These are phyloP conservation scores for Calliphora vicina DNA, from an alignment of 1,140 invertebrate genomes.

Conservation along the genomic window DNA sequence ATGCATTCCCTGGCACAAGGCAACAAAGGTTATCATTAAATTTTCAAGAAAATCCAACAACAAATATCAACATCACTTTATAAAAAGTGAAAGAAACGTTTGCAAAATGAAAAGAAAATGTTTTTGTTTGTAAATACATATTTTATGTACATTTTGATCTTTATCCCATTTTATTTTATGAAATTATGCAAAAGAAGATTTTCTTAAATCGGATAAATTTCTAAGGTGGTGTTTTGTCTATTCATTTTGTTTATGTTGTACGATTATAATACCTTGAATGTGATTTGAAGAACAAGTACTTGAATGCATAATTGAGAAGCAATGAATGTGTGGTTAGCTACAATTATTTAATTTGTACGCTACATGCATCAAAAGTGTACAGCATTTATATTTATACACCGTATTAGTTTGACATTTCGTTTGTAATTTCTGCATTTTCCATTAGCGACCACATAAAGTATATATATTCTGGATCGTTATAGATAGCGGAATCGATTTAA, in stretches of 20 bases:
- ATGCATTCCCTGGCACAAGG: neutral
- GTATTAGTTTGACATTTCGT: too few relatives aligned
- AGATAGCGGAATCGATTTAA: too few relatives aligned
- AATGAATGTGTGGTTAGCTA: too few relatives aligned
- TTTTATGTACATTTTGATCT: neutral
- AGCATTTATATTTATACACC: too few relatives aligned
- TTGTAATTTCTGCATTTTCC: too few relatives aligned
- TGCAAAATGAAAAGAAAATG: neutral
- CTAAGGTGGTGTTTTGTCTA: neutral
- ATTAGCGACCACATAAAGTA: too few relatives aligned
- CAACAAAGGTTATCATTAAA: neutral
- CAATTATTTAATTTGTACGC: too few relatives aligned
- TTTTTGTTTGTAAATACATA: neutral
- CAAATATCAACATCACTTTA: neutral
- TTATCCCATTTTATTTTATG: neutral
- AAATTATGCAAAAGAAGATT: neutral
- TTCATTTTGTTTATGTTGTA: neutral
- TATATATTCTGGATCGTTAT: too few relatives aligned
- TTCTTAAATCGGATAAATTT: slow-evolving; percentile 3
- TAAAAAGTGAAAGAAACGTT: neutral
- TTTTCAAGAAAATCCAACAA: neutral
- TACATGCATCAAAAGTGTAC: too few relatives aligned
- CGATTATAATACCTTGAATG: too few relatives aligned
- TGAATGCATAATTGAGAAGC: too few relatives aligned
- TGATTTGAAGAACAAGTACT: too few relatives aligned